A percentile compares a stretch with the other conserved stretches of the same genome.
Conservation (phyloP, 2,113 vertebrate genomes). For the Takifugu bimaculatus region DNA sequence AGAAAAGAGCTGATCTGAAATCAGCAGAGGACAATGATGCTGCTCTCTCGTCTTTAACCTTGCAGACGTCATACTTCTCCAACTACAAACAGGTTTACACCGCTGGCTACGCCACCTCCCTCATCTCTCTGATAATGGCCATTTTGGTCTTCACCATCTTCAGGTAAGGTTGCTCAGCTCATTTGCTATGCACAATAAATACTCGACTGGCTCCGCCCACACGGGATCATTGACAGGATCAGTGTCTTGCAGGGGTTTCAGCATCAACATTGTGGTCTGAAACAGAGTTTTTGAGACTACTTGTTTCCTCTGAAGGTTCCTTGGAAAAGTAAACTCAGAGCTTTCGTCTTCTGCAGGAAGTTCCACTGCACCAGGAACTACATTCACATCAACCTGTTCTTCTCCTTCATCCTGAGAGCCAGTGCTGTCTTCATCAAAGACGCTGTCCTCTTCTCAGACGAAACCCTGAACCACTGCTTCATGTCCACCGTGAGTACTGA, state of each 20-base stretch:
- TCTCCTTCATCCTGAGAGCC: constrained; percentile 82
- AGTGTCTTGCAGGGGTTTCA: no score
- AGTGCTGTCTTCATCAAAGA: constrained; percentile 83
- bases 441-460: constrained; percentile 74
- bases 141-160: constrained; percentile 74
- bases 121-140: constrained; percentile 72
- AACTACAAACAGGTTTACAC: constrained; percentile 75
- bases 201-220: not conserved
- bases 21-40: not conserved
- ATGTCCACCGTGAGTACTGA: constrained; percentile 78
- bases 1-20: not conserved
- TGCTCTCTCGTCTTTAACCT: not conserved
- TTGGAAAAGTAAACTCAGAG: no score
- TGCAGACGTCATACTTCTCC: constrained; percentile 70
- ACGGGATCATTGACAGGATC: no score
- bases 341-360: constrained; percentile 67
- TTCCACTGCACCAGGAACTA: constrained; percentile 88
- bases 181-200: not conserved
- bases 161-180: constrained; percentile 55
- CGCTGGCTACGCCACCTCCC: constrained; percentile 74
- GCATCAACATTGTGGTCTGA: no score
- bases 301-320: no score
- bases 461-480: constrained; percentile 78
- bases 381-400: constrained; percentile 87
- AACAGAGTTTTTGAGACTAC: no score